Evolutionary conservation across 1,140 invertebrate genomes (phyloP).

Genomic region (Drosophila athabasca): DNA sequence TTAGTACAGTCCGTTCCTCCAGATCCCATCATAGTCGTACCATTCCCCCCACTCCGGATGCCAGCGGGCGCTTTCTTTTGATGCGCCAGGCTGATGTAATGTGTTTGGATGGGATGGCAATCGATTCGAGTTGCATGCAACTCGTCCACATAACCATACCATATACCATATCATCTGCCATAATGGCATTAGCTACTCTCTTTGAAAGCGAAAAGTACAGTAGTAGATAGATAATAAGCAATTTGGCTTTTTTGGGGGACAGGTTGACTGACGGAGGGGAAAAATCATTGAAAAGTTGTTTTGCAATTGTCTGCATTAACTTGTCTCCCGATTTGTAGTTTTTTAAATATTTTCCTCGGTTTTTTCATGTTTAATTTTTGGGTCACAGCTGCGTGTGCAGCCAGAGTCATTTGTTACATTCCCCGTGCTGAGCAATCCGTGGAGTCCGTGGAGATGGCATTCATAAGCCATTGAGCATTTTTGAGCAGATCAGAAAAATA

Average conservation of each 20-base stretch:
- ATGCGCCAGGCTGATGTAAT: slow-evolving; percentile 39
- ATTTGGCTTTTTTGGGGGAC: not conserved
- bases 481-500: slow-evolving; percentile 14
- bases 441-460: slow-evolving; percentile 11
- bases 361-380: slow-evolving; percentile 20
- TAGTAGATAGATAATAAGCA: slow-evolving; percentile 13
- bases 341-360: slow-evolving; percentile 14
- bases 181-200: slow-evolving; percentile 24
- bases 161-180: slow-evolving; percentile 32
- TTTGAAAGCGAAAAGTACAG: slow-evolving; percentile 37
- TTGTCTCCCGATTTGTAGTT: slow-evolving; percentile 21
- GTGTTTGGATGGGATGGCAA: slow-evolving; percentile 22
- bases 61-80: slow-evolving; percentile 35
- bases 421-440: slow-evolving; percentile 31
- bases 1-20: too few relatives aligned
- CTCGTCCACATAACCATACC: slow-evolving; percentile 22
- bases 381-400: slow-evolving; percentile 57
- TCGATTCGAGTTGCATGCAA: slow-evolving; percentile 29
- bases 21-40: too few relatives aligned
- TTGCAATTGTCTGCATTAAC: slow-evolving; percentile 26
- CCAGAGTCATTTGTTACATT: slow-evolving; percentile 39
- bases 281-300: slow-evolving; percentile 22
- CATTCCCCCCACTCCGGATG: not conserved
- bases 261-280: not conserved
- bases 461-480: slow-evolving; percentile 24